Base-by-base conservation (phyloP, 2,797 vertebrate genomes). In the Notolabrus celidotus region DNA sequence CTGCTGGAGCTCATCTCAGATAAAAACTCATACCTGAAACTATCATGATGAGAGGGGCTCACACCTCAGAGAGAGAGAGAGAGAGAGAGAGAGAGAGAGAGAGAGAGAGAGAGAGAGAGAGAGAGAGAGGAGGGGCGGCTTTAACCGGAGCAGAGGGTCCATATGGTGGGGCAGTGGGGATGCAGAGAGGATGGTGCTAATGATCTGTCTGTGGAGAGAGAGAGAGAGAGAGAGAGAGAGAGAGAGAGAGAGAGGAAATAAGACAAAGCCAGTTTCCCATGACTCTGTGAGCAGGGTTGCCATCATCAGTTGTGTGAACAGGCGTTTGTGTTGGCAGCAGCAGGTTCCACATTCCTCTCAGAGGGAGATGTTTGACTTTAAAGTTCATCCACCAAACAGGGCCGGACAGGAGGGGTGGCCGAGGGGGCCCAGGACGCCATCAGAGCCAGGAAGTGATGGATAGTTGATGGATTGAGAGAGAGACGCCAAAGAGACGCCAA, bases 81-180 rank as follows among this genome's bases (percentile, higher is more conserved):
- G n/a, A n/a, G n/a, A n/a, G n/a, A n/a, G n/a, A n/a, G n/a, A n/a
- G n/a, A n/a, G n/a, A n/a, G n/a, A n/a, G n/a, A n/a, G n/a, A n/a
- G n/a, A n/a, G n/a, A n/a, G n/a, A n/a, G n/a, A n/a, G n/a, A 82
- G 80, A 87, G 77, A 78, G 78, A 58, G 29, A 84, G 72, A 1
- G 84, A 67, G 34, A 59, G 67, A 7, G 55, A 53, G 72, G 71
- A 58, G 74, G 79, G 82, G 75, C 27, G 36, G 61, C 56, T 72
- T 81, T 58, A 72, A 33, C 50, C 64, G 61, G 54, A 83, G 74
- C 75, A 4, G 34, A 19, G 16, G 64, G 74, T 69, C 76, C 70
- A 60, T 78, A 57, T 70, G 68, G 68, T 38, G 68, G 66, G 67
- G 67, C 74, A 38, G 76, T 5, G 55, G 74, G 71, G 67, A 60